Evolutionary conservation across 2,113 vertebrate genomes (phyloP), one percentile per base, ranked within the genome.

Genomic region (Chrysochloris asiatica): DNA sequence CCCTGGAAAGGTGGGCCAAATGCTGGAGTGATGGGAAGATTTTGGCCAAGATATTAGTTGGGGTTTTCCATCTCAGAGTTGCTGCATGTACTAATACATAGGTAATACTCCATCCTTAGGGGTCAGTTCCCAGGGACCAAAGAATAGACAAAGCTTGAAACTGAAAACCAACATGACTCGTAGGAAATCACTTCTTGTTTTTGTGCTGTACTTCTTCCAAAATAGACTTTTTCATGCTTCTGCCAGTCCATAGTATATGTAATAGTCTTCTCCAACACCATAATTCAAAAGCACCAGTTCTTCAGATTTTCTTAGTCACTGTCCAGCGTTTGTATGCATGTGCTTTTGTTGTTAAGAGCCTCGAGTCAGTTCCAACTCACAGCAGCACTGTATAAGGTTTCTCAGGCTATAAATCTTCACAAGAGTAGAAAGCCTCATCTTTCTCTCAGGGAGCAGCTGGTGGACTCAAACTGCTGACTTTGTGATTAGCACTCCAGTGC

Each of bases 21-120:
- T 77, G 47, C 73, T 93, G 50, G 41, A 95, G 56, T 69, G 63
- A 90, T 72, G 78, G 72, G 84, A 86, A 61, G 71, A 65, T 83
- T 95, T 88, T 93, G 92, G 91, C 91, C 89, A 88, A 86, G 72
- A 73, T 65, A 82, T 63, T 36, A 84, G 84, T 83, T 90, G 89
- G 86, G 61, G 92, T 94, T 94, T 96, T 95, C 92, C 95, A 96
- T 92, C 54, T 86, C 56, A 89, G 67, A 88, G 67, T 88, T 30
- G 41, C 65, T 41, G 17, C 48, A 19, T 52, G 11, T 78, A 61
- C 4, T 87, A 91, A 87, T 21, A 16, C 69, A 89, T 10, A 52
- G 45, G 63, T 84, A 83, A 79, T 67, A 78, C 36, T 92, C 9
- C 24, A 22, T 86, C 50, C 48, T 85, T 28, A 48, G 45, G 36